These are phyloP conservation scores for Plodia interpunctella DNA, from an alignment of 1,140 invertebrate species.

Conservation along the genomic window DNA sequence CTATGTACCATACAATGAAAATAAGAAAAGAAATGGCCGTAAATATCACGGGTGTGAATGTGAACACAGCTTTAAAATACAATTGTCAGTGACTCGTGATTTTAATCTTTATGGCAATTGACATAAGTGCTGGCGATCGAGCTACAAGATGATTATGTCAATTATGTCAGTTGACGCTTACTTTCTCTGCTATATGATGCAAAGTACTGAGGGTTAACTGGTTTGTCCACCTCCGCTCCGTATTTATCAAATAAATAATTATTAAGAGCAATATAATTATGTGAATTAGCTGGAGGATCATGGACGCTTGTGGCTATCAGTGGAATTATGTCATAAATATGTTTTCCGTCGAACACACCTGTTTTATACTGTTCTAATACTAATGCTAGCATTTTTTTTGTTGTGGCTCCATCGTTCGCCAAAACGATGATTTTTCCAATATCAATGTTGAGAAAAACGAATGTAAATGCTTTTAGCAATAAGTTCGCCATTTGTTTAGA, in stretches of 20 bases:
- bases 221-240: background rate
- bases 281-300: background rate
- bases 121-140: background rate
- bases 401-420: too few relatives aligned
- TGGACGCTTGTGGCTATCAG: background rate
- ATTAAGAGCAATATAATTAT: constrained; percentile 2
- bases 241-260: constrained; percentile 7
- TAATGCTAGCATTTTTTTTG: too few relatives aligned
- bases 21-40: too few relatives aligned
- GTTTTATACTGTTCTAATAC: too few relatives aligned
- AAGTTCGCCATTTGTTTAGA: too few relatives aligned
- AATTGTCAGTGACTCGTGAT: background rate
- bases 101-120: background rate
- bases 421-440: too few relatives aligned
- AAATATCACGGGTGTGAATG: background rate
- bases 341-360: too few relatives aligned
- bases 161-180: constrained; percentile 4
- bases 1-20: too few relatives aligned
- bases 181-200: background rate
- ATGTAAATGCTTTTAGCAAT: too few relatives aligned
- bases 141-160: background rate
- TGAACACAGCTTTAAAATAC: background rate
- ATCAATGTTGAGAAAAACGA: too few relatives aligned
- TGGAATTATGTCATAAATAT: too few relatives aligned
- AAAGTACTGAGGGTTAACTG: background rate